A percentile compares a stretch with the other conserved stretches of the same genome.
Conservation (phyloP, 1,140 invertebrate genomes). For the Lutraria rhynchaena region DNA sequence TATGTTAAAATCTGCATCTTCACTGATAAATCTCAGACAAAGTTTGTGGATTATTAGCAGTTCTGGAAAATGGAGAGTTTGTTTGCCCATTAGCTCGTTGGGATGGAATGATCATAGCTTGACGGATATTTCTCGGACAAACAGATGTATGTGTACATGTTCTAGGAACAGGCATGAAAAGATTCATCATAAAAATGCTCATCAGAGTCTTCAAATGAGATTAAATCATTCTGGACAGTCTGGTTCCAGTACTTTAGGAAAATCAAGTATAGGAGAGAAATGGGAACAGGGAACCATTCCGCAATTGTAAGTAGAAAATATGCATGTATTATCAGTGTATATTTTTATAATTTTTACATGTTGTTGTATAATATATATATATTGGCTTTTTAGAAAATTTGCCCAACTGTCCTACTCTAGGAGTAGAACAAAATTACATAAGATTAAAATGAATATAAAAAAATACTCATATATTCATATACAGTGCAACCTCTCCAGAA, state of each 20-base stretch:
- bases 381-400: neutral
- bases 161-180: too few species aligned
- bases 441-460: neutral
- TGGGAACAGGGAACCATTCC: conserved; percentile 25
- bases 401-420: neutral
- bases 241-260: conserved; percentile 10
- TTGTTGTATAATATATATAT: neutral
- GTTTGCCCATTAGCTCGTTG: too few species aligned
- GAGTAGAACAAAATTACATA: neutral
- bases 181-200: too few species aligned
- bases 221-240: neutral
- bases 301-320: conserved; percentile 3
- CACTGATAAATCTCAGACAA: too few species aligned
- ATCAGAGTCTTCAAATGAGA: too few species aligned
- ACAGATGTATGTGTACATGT: too few species aligned
- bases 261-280: conserved; percentile 2
- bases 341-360: neutral
- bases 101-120: too few species aligned
- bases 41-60: too few species aligned
- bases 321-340: neutral
- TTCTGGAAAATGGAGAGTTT: too few species aligned
- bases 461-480: neutral
- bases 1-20: too few species aligned
- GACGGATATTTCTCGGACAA: too few species aligned
- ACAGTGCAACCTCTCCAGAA: neutral